phyloP scores from a whole-genome alignment of 1,140 invertebrate species.

The Trichonephila inaurata region DNA sequence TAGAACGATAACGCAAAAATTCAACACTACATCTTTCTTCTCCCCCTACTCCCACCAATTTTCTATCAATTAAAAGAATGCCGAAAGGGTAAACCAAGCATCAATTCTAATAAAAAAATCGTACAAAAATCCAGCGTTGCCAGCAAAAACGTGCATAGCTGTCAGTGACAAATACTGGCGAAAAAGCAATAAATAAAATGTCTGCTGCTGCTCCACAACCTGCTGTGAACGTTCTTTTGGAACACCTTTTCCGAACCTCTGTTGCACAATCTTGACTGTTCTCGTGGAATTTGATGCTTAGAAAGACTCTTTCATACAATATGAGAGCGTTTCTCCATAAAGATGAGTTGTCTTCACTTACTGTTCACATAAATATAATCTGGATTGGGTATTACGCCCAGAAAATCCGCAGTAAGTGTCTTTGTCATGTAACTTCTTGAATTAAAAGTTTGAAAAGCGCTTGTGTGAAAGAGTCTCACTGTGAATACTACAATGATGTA shows the following conservation, averaged over 20 bases:
- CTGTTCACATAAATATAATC: background rate
- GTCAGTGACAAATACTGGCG: background rate
- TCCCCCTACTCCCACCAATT: background rate
- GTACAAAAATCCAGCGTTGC: background rate
- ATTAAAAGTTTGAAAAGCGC: background rate
- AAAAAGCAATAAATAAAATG: conserved; percentile 30
- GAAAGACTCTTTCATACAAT: background rate
- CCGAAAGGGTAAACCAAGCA: background rate
- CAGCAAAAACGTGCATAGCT: background rate
- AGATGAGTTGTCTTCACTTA: background rate
- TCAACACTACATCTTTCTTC: background rate
- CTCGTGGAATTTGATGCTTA: background rate
- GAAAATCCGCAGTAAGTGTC: background rate
- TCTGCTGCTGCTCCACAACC: background rate
- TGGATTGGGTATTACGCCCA: background rate
- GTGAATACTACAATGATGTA: background rate
- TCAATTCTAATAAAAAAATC: background rate
- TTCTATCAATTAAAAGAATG: background rate
- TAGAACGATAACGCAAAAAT: background rate
- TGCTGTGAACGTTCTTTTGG: background rate
- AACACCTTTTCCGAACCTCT: background rate
- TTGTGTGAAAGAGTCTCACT: background rate
- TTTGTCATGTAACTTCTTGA: background rate
- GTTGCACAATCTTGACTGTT: background rate
- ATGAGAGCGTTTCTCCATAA: background rate